These are phyloP conservation scores for Helleia helle DNA, from an alignment of 2,888 invertebrate species.

Conservation along the genomic window DNA sequence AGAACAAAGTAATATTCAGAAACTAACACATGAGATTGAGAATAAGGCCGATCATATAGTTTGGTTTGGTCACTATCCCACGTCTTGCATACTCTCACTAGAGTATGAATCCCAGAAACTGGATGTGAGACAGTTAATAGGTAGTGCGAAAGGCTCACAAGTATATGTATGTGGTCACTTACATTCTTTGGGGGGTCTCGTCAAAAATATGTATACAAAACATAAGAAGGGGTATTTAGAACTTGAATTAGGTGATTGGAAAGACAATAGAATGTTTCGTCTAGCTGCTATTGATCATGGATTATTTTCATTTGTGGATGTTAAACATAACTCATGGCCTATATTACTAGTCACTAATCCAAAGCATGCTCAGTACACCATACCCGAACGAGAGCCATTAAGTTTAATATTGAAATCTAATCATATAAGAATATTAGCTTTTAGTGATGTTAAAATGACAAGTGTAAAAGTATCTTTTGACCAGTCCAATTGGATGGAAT, in stretches of 20 bases:
- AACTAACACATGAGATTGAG: slow-evolving; percentile 72
- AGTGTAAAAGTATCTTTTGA: slow-evolving; percentile 80
- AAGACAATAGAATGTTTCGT: slow-evolving; percentile 89
- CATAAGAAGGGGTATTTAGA: slow-evolving; percentile 89
- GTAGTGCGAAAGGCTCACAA: slow-evolving; percentile 74
- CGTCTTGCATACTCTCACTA: slow-evolving; percentile 84
- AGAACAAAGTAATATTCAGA: slow-evolving; percentile 73
- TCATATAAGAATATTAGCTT: slow-evolving; percentile 86
- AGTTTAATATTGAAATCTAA: slow-evolving; percentile 79
- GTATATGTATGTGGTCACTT: slow-evolving; percentile 93
- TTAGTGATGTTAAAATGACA: slow-evolving; percentile 78
- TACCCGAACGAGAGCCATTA: slow-evolving; percentile 83
- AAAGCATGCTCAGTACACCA: slow-evolving; percentile 84
- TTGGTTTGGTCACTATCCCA: slow-evolving; percentile 93
- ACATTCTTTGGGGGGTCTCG: slow-evolving; percentile 85
- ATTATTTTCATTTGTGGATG: slow-evolving; percentile 88
- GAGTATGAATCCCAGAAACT: slow-evolving; percentile 59
- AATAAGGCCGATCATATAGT: slow-evolving; percentile 52
- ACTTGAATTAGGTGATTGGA: slow-evolving; percentile 94
- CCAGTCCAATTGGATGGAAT: slow-evolving; percentile 76
- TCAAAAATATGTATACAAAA: slow-evolving; percentile 89
- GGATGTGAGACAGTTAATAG: slow-evolving; percentile 73
- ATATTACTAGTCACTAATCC: slow-evolving; percentile 90
- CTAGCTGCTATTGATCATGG: slow-evolving; percentile 92
- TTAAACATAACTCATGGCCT: slow-evolving; percentile 85